Evolutionary conservation across 2,888 invertebrate genomes (phyloP).

Genomic region (Sisyra nigra): DNA sequence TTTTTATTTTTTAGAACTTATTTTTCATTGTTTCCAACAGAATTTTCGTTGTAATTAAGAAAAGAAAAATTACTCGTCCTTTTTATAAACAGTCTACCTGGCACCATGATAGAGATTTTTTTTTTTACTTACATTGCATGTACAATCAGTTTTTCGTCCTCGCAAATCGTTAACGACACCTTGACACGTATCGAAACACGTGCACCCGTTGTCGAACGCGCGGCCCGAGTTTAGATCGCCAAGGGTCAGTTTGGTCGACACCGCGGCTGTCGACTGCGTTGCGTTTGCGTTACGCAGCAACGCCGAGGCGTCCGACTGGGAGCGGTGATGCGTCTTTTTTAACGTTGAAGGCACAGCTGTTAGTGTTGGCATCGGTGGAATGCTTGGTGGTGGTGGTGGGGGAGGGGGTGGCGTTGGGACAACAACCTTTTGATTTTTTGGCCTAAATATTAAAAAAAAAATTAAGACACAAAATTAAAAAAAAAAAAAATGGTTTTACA

Average conservation of each 20-base stretch:
- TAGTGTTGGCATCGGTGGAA: conserved; percentile 24
- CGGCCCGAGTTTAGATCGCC: conserved; percentile 88
- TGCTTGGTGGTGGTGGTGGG: conserved; percentile 23
- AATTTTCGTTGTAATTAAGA: no score
- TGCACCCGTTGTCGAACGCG: conserved; percentile 94
- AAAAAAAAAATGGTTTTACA: neutral
- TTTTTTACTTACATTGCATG: conserved; percentile 49
- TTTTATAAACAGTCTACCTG: no score
- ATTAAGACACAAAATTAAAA: no score
- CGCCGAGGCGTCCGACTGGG: conserved; percentile 69
- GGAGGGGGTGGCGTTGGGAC: conserved; percentile 14
- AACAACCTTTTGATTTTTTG: neutral
- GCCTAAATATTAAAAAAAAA: no score
- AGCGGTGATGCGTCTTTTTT: conserved; percentile 71
- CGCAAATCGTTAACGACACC: conserved; percentile 62
- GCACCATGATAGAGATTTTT: no score
- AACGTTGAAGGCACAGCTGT: conserved; percentile 23
- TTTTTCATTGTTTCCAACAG: no score
- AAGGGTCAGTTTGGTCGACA: conserved; percentile 47
- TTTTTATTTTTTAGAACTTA: no score
- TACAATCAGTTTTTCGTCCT: conserved; percentile 60
- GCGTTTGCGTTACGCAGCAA: conserved; percentile 27
- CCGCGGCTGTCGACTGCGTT: conserved; percentile 15
- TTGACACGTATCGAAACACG: conserved; percentile 74
- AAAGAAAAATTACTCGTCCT: no score